phyloP scores from a whole-genome alignment of 2,888 invertebrate species.

The Taphrorychus bicolor region DNA sequence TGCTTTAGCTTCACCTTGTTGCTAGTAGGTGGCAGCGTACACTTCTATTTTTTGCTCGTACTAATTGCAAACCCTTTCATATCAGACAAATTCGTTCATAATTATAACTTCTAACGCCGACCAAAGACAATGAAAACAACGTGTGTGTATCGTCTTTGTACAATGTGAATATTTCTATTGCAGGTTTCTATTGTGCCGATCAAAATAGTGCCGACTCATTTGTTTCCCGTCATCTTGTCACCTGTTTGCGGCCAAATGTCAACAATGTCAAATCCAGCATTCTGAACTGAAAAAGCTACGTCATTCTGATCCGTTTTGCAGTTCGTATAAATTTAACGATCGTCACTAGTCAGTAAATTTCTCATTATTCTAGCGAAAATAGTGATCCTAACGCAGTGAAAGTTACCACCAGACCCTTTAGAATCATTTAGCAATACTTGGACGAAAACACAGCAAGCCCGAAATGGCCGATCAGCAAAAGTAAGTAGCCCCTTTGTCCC shows the following conservation, averaged over 20 bases:
- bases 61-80: too few species aligned
- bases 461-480: slow-evolving; percentile 55
- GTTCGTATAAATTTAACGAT: slow-evolving; percentile 50
- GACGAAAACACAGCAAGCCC: background rate
- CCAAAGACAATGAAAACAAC: too few species aligned
- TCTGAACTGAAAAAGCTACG: slow-evolving; percentile 54
- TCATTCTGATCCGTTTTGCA: slow-evolving; percentile 47
- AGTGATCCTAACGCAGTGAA: slow-evolving; percentile 7
- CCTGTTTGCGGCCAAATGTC: background rate
- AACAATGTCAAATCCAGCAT: background rate
- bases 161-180: background rate
- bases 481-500: slow-evolving; percentile 45
- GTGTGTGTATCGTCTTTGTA: too few species aligned
- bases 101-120: too few species aligned
- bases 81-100: too few species aligned
- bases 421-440: slow-evolving; percentile 5
- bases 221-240: background rate
- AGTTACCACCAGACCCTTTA: background rate
- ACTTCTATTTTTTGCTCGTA: too few species aligned
- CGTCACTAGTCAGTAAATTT: slow-evolving; percentile 46
- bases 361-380: slow-evolving; percentile 24
- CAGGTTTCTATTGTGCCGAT: background rate
- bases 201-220: background rate
- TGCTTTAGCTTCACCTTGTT: too few species aligned
- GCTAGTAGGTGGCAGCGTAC: too few species aligned